Conservation (phyloP, 2,797 vertebrate genomes). For the Phrynocephalus forsythii region DNA sequence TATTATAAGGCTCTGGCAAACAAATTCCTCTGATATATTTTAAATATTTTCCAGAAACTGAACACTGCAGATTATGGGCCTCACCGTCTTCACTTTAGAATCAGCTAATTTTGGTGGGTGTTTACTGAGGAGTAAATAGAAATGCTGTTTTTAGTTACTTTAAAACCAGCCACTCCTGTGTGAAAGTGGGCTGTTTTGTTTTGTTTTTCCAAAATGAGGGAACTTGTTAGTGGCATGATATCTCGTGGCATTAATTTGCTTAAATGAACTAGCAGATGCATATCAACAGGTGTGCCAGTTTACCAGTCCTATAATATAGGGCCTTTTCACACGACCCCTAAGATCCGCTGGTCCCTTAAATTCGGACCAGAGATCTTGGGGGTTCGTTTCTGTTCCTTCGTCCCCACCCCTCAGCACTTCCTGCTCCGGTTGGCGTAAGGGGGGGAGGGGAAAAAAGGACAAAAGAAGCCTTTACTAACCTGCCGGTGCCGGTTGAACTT, state of each 20-base stretch:
- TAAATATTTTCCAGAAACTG: slow-evolving; percentile 68
- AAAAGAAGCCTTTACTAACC: too few species aligned
- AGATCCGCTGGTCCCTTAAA: too few species aligned
- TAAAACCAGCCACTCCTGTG: neutral
- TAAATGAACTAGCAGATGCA: neutral
- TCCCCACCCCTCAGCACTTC: too few species aligned
- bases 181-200: neutral
- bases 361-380: too few species aligned
- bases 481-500: too few species aligned
- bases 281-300: neutral
- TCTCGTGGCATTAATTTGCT: neutral
- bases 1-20: slow-evolving; percentile 59
- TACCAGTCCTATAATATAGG: neutral
- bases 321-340: too few species aligned
- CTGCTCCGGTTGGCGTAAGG: too few species aligned
- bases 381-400: too few species aligned
- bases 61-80: slow-evolving; percentile 49
- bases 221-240: neutral
- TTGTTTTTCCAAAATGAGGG: neutral
- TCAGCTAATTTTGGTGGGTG: neutral
- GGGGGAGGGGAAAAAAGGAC: too few species aligned
- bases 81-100: neutral
- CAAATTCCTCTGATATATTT: slow-evolving; percentile 48
- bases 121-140: slow-evolving; percentile 6
- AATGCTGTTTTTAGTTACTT: neutral